Base-by-base conservation (phyloP, 2,888 invertebrate species). In the Cyrtodaria siliqua region DNA sequence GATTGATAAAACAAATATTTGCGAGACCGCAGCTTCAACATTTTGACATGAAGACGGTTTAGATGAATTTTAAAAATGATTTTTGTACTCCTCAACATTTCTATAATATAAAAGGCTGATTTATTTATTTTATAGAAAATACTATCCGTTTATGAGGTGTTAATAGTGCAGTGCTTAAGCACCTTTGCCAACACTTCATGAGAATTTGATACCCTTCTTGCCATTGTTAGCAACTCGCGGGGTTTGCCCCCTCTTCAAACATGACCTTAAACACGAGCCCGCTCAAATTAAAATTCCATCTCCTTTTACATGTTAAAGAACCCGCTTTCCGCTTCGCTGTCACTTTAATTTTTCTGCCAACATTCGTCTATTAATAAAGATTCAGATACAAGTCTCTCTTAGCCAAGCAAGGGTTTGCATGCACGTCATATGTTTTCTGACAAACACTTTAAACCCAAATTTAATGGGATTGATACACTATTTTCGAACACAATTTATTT, bases 141-240 rank as follows among this genome's bases (percentile, higher is more conserved):
- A 16, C 38, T 23, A 33, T 0, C 33, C 33, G 33, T 56, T 76
- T 67, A 71, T 71, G 29, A 52, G 42, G 62, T 76, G 71, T 62
- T 71, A 71, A 60, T 71, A 52, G 52, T 27, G 53, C 66, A 40
- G 40, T 29, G 42, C 40, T 72, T 56, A 77, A 72, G 71, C 26
- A 63, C 68, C 67, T 63, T 67, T 63, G 67, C 56, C 63, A 49
- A 44, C 42, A 53, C 42, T 29, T 57, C 63, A 44, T 38, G 52
- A 47, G 66, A 76, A 80, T 68, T 66, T 73, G 80, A 80, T 80
- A 80, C 62, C 69, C 59, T 63, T 80, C 61, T 62, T 52, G 16
- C 67, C 52, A 68, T 67, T 67, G 62, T 77, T 50, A 52, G 26
- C 44, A 60, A 47, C 49, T 23, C 29, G 29, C 26, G 33, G 59